Base-by-base conservation (phyloP, 1,140 invertebrate genomes). In the Sinonovacula constricta region DNA sequence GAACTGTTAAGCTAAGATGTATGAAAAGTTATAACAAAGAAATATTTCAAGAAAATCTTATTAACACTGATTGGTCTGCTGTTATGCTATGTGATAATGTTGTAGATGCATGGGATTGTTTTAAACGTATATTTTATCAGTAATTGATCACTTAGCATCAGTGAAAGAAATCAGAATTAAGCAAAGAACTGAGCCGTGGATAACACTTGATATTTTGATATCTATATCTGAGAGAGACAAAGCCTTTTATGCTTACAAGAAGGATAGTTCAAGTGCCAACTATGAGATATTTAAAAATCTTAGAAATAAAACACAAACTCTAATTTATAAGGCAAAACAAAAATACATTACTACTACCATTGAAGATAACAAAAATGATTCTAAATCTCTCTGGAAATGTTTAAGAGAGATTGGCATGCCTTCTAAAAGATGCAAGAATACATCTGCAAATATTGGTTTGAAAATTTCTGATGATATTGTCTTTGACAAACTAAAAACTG, bases 361-460 rank as follows among this genome's bases (percentile, higher is more conserved):
- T 30, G 56, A 72, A n/a, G 0, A 49, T 18, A 72, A 72, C 31
- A 72, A 70, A 70, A 57, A 34, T 39, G 36, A 72, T 51, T 72
- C 69, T 51, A 74, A 74, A 26, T 74, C 57, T 33, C 18, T 74
- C 33, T 74, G 57, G 70, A 63, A 74, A 33, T 24, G 12, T 33
- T 31, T 74, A 3, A 74, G 53, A 63, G 12, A 53, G 24, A 34
- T 74, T 49, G 70, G 70, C 24, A 24, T 74, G 28, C 70, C 70
- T n/a, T 62, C 57, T 34, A 63, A 74, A 28, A 74, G 18, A 45
- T 7, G 39, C 18, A 45, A 45, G 18, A 10, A 7, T 7, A 18
- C 7, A 45, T 10, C 7, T 45, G n/a, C n/a, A n/a, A 45, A 45
- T 45, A 45, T 45, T 45, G 39, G 39, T 45, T 18, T 45, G 39